Evolutionary conservation across 2,888 invertebrate species (phyloP), one percentile per base, ranked within the genome.

Genomic region (Synanthedon formicaeformis): DNA sequence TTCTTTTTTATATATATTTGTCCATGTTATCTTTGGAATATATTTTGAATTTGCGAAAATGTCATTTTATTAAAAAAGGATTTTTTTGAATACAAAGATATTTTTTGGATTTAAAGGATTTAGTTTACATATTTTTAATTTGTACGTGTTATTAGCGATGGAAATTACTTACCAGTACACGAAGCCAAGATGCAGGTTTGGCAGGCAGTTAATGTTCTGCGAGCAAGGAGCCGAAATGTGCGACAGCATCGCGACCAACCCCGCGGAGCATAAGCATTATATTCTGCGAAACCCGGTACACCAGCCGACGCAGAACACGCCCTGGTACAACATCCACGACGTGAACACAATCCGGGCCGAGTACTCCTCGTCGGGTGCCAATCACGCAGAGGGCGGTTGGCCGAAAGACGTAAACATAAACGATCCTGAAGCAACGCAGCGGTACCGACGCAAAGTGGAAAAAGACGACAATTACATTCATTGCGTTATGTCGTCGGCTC

Each of bases 301-400:
- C 58, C 71, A 79, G 58, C 69, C 67, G 54, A 84, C 80, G n/a
- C 89, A 89, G 68, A 75, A 84, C 60, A 67, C 81, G 50, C 86
- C 84, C 18, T 56, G 57, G 58, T 80, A 67, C 63, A 78, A 84
- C 11, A 65, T 75, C 53, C 77, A 84, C 55, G 62, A 78, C 61
- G 79, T 91, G 58, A 93, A 93, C 71, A 93, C 93, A 34, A 61
- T 73, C 40, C 67, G 84, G 83, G 91, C 90, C 16, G 91, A 90
- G 56, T 90, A 88, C 64, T 71, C 84, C 5, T 66, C 61, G 1
- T 78, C 81, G 12, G 92, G 94, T 2, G 87, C 91, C 61, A 90
- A 90, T 62, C 95, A 96, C 72, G 88, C 88, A 6, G 95, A 95
- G 69, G 95, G 95, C 41, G 95, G 95, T 2, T 96, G 95, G 95